Evolutionary conservation across 2,888 invertebrate species (phyloP).

Genomic region (Apantesis nais): DNA sequence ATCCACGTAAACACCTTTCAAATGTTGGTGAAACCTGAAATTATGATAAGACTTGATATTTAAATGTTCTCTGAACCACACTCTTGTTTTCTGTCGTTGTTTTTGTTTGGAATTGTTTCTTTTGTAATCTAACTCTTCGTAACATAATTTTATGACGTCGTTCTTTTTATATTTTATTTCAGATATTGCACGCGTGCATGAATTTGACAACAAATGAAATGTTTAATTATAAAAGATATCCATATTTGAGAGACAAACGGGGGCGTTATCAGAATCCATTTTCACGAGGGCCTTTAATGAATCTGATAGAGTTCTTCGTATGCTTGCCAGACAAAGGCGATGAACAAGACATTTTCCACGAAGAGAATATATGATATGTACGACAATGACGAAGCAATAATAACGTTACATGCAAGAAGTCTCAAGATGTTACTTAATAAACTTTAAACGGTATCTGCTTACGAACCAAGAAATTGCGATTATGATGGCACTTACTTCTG

Average conservation of each 20-base stretch:
- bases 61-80: neutral
- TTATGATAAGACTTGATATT: neutral
- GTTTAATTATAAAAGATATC: conserved; percentile 96
- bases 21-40: neutral
- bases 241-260: conserved; percentile 94
- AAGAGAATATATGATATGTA: conserved; percentile 85
- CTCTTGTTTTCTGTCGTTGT: neutral
- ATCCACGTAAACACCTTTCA: neutral
- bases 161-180: conserved; percentile 37
- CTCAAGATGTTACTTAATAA: conserved; percentile 25
- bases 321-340: conserved; percentile 92
- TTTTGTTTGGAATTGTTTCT: neutral
- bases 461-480: neutral
- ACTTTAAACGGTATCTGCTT: neutral
- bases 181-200: conserved; percentile 96
- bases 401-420: conserved; percentile 32
- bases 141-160: neutral
- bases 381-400: conserved; percentile 41
- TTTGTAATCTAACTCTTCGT: neutral
- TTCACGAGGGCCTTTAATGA: conserved; percentile 94
- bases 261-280: conserved; percentile 96
- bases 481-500: conserved; percentile 9
- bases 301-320: conserved; percentile 95
- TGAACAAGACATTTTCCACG: conserved; percentile 89
- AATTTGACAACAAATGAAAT: conserved; percentile 98